Percentiles rank a stretch among this genome's conserved stretches.
These are phyloP conservation scores for Agrypnia vestita DNA, from an alignment of 1,140 invertebrate genomes.

Conservation along the genomic window DNA sequence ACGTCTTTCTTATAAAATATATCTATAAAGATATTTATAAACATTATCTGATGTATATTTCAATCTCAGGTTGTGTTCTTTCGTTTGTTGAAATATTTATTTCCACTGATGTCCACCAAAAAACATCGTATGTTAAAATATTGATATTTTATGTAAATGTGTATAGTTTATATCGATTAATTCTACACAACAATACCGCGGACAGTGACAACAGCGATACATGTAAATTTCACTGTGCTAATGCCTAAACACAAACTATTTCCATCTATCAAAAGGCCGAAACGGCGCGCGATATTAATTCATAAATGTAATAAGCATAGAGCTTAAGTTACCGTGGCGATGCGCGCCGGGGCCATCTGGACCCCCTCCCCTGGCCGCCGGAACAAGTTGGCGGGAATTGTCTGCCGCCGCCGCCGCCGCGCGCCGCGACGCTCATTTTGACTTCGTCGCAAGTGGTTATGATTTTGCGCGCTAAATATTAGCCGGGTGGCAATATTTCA, in stretches of 20 bases:
- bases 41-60: no score
- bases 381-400: constrained; percentile 46
- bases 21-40: no score
- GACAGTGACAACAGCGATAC: constrained; percentile 39
- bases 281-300: constrained; percentile 44
- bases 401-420: constrained; percentile 19
- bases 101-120: no score
- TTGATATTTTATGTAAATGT: no score
- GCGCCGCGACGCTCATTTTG: constrained; percentile 27
- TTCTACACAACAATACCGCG: constrained; percentile 29
- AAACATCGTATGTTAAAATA: no score
- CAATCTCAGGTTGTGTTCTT: no score
- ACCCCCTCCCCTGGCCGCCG: constrained; percentile 1
- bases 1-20: no score
- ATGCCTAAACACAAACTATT: constrained; percentile 61
- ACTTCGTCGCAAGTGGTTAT: constrained; percentile 26
- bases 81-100: no score
- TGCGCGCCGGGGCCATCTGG: background rate
- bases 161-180: no score
- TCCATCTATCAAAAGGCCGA: constrained; percentile 60
- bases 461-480: background rate
- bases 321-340: constrained; percentile 35
- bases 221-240: constrained; percentile 57
- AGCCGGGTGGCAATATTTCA: background rate
- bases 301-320: constrained; percentile 41